Percentiles rank a stretch among this genome's conserved stretches.
Evolutionary conservation across 2,888 invertebrate genomes (phyloP).

Genomic region (Tromatobia lineatoria): DNA sequence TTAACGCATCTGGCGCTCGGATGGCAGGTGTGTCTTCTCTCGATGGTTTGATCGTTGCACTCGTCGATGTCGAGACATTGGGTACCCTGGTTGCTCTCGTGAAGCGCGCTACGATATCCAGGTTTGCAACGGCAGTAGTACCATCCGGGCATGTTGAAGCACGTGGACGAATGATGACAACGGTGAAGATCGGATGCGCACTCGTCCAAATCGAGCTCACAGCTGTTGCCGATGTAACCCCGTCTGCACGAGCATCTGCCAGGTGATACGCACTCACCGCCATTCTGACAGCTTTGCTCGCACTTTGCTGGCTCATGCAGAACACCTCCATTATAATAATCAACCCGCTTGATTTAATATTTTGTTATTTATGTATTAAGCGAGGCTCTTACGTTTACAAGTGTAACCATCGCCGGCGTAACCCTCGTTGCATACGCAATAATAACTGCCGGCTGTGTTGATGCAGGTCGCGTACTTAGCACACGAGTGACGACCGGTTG

Average conservation of each 20-base stretch:
- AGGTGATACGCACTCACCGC: constrained; percentile 92
- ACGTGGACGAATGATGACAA: constrained; percentile 92
- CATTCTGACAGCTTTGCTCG: constrained; percentile 93
- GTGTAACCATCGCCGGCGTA: constrained; percentile 92
- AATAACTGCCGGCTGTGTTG: constrained; percentile 94
- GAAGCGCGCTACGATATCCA: constrained; percentile 90
- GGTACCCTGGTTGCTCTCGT: constrained; percentile 87
- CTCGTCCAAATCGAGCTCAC: constrained; percentile 95
- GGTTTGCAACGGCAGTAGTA: constrained; percentile 94
- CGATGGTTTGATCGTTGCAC: constrained; percentile 89
- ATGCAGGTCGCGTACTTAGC: constrained; percentile 92
- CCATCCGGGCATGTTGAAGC: constrained; percentile 96
- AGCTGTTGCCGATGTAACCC: constrained; percentile 93
- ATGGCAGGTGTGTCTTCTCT: constrained; percentile 91
- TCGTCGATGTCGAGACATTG: constrained; percentile 93
- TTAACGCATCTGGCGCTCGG: constrained; percentile 92
- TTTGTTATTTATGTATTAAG: too few relatives aligned
- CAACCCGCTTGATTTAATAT: background rate
- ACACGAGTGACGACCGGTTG: constrained; percentile 90
- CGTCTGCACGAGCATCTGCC: constrained; percentile 92
- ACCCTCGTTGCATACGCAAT: constrained; percentile 91
- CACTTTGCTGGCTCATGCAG: constrained; percentile 89
- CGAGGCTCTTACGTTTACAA: constrained; percentile 89
- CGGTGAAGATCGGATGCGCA: constrained; percentile 90
- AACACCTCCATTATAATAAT: background rate